Conservation (phyloP, 2,888 invertebrate genomes). For the Agrilus mali region DNA sequence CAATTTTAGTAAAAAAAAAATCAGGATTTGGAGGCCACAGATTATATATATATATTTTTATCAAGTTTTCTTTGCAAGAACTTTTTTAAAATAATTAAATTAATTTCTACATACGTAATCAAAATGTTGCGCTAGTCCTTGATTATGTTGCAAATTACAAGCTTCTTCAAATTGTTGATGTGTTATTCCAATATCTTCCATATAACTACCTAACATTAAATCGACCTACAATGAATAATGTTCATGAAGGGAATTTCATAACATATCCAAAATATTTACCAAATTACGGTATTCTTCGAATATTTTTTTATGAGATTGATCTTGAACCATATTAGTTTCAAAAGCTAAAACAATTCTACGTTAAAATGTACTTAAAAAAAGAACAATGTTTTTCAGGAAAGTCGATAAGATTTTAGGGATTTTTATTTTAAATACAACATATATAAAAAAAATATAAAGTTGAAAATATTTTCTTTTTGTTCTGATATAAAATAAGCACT, state of each 20-base stretch:
- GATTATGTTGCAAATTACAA: conserved; percentile 39
- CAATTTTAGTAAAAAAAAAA: background rate
- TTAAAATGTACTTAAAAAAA: too few relatives aligned
- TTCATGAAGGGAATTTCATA: background rate
- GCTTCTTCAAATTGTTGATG: conserved; percentile 80
- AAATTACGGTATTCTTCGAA: conserved; percentile 81
- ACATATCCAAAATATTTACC: conserved; percentile 35
- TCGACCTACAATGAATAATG: conserved; percentile 49
- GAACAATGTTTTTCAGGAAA: background rate
- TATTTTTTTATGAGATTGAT: conserved; percentile 61
- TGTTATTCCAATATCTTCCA: conserved; percentile 83
- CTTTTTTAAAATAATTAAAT: too few relatives aligned
- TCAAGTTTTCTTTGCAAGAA: too few relatives aligned
- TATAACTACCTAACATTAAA: conserved; percentile 78
- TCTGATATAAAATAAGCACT: too few relatives aligned
- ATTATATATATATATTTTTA: too few relatives aligned
- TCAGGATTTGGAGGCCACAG: too few relatives aligned
- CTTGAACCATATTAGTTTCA: conserved; percentile 62
- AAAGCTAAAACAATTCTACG: conserved; percentile 52
- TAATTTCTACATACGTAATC: conserved; percentile 38
- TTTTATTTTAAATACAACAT: background rate
- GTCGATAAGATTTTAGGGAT: too few relatives aligned
- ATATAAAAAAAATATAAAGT: conserved; percentile 3
- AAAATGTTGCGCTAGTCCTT: conserved; percentile 38
- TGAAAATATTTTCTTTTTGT: background rate